Evolutionary conservation across 1,140 invertebrate species (phyloP), one percentile per base, ranked within the genome.

Genomic region (Drosophila murphyi): DNA sequence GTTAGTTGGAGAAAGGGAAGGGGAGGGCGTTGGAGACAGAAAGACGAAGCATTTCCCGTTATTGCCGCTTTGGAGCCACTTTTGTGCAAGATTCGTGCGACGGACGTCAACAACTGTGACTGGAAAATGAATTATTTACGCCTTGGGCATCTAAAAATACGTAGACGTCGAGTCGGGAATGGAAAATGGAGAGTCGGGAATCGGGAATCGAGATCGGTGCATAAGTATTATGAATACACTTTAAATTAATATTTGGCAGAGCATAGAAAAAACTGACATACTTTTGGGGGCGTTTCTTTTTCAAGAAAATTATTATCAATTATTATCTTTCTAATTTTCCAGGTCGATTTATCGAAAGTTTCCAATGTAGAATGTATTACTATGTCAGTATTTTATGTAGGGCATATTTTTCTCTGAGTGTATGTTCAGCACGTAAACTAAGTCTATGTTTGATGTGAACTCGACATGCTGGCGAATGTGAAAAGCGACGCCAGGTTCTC

Each of bases 61-160:
- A 64, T 43, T 54, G 7, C 56, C 4, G 29, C 37, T 31, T 3
- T 50, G 64, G 72, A 61, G 64, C 65, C 67, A 59, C 39, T 69
- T 76, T 72, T 43, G 57, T 55, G 72, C 39, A 45, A 55, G 39
- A 59, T 50, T 67, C 51, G 71, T 61, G 76, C 76, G 63, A 79
- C 70, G 80, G 86, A 73, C 86, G 81, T 90, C 85, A 82, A 82
- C 85, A 79, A 90, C 85, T 89, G 85, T 81, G 85, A 90, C 85
- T 90, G 81, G 85, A 89, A 89, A 89, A 89, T 89, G 86, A 89
- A 88, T 88, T 88, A 88, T 88, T 85, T 89, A 89, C 85, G 85
- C 80, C 72, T 61, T 55, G 67, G 71, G 50, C 61, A 70, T 72
- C 85, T 88, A 88, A 88, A 88, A 88, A 89, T 89, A 88, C 61